Evolutionary conservation across 53 echinoderm and acorn worm species (phyloP), one percentile per base, ranked within the genome.

Genomic region (Hippasteria phrygiana): DNA sequence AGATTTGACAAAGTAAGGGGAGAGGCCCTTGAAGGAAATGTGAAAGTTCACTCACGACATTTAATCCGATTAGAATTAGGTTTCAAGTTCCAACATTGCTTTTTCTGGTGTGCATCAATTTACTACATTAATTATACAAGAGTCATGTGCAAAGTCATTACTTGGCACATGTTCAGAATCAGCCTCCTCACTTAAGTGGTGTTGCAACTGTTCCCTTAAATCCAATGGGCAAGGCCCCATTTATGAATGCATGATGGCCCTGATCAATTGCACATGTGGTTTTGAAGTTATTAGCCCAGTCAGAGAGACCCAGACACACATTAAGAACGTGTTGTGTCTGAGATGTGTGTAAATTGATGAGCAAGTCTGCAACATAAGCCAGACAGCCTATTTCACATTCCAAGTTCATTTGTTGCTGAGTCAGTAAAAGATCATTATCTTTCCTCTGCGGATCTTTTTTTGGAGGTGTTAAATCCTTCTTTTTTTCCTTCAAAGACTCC

Each of bases 301-400:
- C 14, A 22, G n/a, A 33, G 17, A 38, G 48, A 75, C 27, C 39
- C 45, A 66, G 81, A 63, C 81, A 41, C 12, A 29, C 65, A 40
- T 62, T 35, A 59, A 64, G 63, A 63, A 81, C 63, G 63, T 81
- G 81, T 81, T 81, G 81, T 81, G 81, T 65, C 81, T 81, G 63
- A 63, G 81, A n/a, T 38, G 72, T 5, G 31, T 28, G 81, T 81
- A 81, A n/a, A 81, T 81, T 81, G 81, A 81, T 81, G 81, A 65
- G 64, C 7, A 0, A 79, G 56, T 33, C 62, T 62, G 79, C 77
- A 35, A 54, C 78, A 59, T n/a, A 59, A 78, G 37, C 78, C 78
- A 78, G 78, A 59, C 78, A 39, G 32, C 41, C 40, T 22, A 14
- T 38, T 78, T 78, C 39, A 78, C 62, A 81, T 81, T 81, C 81